Base-by-base conservation (phyloP, 2,113 vertebrate species). In the Chauna torquata region DNA sequence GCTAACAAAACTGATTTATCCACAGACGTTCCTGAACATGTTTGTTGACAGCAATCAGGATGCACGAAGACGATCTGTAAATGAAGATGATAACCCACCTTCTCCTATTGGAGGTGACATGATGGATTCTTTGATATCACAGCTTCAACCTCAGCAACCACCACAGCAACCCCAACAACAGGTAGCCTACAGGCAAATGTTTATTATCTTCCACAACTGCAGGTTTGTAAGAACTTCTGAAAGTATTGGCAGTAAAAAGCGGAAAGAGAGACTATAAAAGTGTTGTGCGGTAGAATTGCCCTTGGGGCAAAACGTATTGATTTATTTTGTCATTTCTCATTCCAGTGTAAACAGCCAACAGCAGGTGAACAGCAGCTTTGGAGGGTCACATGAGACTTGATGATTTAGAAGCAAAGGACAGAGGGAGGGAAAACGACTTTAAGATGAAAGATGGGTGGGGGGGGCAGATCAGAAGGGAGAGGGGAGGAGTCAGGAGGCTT, bases 21-120 rank as follows among this genome's bases (percentile, higher is more conserved):
- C 84, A 19, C 96, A 99, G 99, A 99, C 99, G 3, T 99, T 99
- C 98, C 98, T 99, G 95, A 99, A 99, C 98, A 99, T 99, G 99
- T 99, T 99, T 98, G 99, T 99, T 70, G 99, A 99, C 97, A 99
- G 99, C 97, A 99, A 99, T 97, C 99, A 99, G 97, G 99, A 99
- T 82, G 99, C 99, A 80, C 98, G 99, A 88, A 98, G 99, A 45
- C 98, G 99, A 66, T 99, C 99, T 8, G 98, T 99, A 90, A 99
- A 99, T 55, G 99, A 99, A 88, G 99, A 99, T 0, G 99, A 99
- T 97, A 99, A 99, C 95, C 99, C 99, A 6, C 99, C 99, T 55
- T 99, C 99, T 76, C 99, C 99, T n/a, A 99, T 99, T 58, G 99
- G 99, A 64, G 99, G 98, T 17, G 99, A 99, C 65, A 98, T 99